Conservation (phyloP, 2,888 invertebrate species). For the Eilema sororculum region DNA sequence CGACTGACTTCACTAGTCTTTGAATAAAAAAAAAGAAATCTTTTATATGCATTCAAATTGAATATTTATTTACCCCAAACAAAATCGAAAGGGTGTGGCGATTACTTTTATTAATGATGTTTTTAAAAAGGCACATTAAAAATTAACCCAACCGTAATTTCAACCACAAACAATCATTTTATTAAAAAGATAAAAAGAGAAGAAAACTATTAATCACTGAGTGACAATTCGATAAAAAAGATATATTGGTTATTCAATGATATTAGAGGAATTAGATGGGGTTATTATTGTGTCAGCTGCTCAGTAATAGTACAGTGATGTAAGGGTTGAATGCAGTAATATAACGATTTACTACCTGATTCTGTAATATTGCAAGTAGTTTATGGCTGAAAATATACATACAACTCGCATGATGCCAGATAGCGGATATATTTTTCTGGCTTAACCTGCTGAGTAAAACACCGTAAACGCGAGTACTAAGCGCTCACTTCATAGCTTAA, state of each 20-base stretch:
- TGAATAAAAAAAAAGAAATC: slow-evolving; percentile 8
- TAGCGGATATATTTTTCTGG: too few relatives aligned
- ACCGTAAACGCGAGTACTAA: too few relatives aligned
- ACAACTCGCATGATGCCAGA: too few relatives aligned
- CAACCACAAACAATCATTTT: slow-evolving; percentile 74
- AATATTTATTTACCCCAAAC: slow-evolving; percentile 44
- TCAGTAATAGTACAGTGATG: slow-evolving; percentile 65
- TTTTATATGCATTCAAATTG: slow-evolving; percentile 18
- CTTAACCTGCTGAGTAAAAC: too few relatives aligned
- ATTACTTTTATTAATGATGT: slow-evolving; percentile 56
- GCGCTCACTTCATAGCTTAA: too few relatives aligned
- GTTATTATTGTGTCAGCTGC: slow-evolving; percentile 45
- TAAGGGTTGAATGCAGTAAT: slow-evolving; percentile 54
- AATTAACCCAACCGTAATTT: slow-evolving; percentile 69
- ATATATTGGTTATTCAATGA: slow-evolving; percentile 37
- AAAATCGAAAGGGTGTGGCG: slow-evolving; percentile 70
- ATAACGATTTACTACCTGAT: slow-evolving; percentile 5
- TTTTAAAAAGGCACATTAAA: slow-evolving; percentile 54
- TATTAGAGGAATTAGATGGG: slow-evolving; percentile 35
- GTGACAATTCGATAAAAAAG: slow-evolving; percentile 60
- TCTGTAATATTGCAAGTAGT: not conserved
- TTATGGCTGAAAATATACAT: not conserved
- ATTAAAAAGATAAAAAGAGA: slow-evolving; percentile 51
- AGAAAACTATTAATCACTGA: slow-evolving; percentile 73
- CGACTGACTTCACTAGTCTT: not conserved